Conservation (phyloP, 2,113 vertebrate species). For the Tauraco erythrolophus region DNA sequence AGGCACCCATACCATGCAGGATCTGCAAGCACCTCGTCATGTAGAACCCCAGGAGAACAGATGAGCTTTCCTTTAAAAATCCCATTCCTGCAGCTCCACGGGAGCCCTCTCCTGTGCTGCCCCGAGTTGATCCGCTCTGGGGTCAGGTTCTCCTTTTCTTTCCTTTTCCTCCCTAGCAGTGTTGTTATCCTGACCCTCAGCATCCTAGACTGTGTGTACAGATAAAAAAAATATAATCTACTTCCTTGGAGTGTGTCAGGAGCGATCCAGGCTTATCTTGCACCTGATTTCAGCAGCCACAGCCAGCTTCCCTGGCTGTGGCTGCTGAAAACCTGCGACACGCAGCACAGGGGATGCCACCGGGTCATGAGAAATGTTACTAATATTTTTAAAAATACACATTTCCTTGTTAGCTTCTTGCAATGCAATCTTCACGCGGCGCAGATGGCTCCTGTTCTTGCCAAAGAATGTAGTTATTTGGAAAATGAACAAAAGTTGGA, state of each 20-base stretch:
- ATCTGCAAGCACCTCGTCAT: neutral
- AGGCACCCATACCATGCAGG: neutral
- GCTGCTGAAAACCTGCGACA: neutral
- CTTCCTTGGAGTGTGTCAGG: fast-evolving
- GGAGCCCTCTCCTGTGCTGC: neutral
- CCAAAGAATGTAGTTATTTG: neutral
- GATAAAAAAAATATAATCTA: neutral
- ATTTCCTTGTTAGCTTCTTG: neutral
- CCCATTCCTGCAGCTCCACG: fast-evolving
- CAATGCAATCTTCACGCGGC: fast-evolving
- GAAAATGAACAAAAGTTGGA: neutral
- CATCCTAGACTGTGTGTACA: neutral
- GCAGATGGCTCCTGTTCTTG: neutral
- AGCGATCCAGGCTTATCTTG: neutral
- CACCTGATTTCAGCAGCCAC: no score
- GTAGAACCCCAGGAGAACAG: neutral
- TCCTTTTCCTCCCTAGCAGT: neutral
- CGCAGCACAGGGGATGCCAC: neutral
- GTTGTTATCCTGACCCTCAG: neutral
- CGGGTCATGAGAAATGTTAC: no score
- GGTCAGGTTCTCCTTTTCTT: fast-evolving
- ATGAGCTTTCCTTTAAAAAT: neutral
- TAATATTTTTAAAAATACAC: neutral
- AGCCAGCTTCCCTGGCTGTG: no score
- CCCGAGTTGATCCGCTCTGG: fast-evolving